Evolutionary conservation across 2,797 vertebrate species (phyloP), one percentile per base, ranked within the genome.

Genomic region (Spondyliosoma cantharus): DNA sequence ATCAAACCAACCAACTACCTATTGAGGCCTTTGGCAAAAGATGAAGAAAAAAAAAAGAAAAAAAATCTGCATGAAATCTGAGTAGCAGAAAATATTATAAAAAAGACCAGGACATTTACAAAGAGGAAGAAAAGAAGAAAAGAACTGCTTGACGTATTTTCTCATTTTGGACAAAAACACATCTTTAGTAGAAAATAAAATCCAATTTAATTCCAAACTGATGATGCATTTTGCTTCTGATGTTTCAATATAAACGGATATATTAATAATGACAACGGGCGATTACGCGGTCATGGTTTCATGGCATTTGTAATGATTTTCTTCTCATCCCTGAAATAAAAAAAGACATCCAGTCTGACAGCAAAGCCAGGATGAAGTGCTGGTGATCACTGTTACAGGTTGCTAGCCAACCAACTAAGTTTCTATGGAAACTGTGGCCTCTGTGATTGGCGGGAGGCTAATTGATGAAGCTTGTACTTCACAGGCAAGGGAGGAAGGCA

Each of bases 391-490:
- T 64, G 50, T 24, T 71, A 52, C 70, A 80, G 73, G 83, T 87
- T 90, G 86, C 80, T 87, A 83, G 57, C 68, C 78, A 87, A 86
- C 86, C 80, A 59, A 56, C 73, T 56, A 88, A 48, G 91, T 93
- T 90, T 86, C 92, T 84, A 91, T 91, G 91, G 91, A 70, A 92
- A 92, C 92, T 78, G 80, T 3, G 56, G 59, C 65, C 70, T 37
- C 76, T 78, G 60, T 86, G 66, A 83, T 83, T 86, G 76, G 61
- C 7, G 8, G 49, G 50, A 71, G 50, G 82, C 69, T 77, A 84
- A 86, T 88, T 89, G 81, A 85, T 73, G 76, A 71, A 57, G 58
- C 79, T 71, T 45, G 65, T 50, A 61, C 24, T 80, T 84, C 43
- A 69, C n/a, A 66, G 58, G 50, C 54, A 66, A 76, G 65, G 48